Evolutionary conservation across 2,888 invertebrate species (phyloP).

Genomic region (Actias luna): DNA sequence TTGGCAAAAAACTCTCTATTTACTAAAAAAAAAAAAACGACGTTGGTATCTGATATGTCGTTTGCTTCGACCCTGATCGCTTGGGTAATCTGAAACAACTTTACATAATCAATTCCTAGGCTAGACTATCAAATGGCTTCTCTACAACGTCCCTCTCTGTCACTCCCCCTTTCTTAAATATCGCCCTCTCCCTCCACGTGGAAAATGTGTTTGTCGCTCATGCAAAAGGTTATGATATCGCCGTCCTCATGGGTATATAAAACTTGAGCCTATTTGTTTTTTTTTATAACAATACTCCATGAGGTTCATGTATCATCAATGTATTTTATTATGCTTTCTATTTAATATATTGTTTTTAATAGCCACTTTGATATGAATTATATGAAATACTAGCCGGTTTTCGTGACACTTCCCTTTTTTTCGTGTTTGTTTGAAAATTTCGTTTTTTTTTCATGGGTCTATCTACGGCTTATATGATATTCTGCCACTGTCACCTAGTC

Average conservation of each 20-base stretch:
- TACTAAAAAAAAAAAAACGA: no score
- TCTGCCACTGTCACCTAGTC: no score
- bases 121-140: slow-evolving; percentile 6
- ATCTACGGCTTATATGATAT: no score
- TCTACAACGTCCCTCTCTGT: not conserved
- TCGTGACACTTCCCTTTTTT: no score
- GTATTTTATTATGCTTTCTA: not conserved
- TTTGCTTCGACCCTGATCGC: not conserved
- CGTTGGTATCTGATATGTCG: not conserved
- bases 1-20: no score
- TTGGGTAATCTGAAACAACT: not conserved
- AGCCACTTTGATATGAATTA: not conserved
- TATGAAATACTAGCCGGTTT: no score
- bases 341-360: not conserved
- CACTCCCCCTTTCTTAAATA: not conserved
- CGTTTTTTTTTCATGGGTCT: no score
- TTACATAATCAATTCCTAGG: slow-evolving; percentile 5
- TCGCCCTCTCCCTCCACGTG: not conserved
- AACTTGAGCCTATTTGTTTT: not conserved
- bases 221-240: not conserved
- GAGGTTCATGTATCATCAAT: not conserved
- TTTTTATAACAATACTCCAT: not conserved
- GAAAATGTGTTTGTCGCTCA: not conserved
- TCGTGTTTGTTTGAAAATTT: no score
- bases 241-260: not conserved